Base-by-base conservation (phyloP, 2,113 vertebrate species). In the Nibea coibor region DNA sequence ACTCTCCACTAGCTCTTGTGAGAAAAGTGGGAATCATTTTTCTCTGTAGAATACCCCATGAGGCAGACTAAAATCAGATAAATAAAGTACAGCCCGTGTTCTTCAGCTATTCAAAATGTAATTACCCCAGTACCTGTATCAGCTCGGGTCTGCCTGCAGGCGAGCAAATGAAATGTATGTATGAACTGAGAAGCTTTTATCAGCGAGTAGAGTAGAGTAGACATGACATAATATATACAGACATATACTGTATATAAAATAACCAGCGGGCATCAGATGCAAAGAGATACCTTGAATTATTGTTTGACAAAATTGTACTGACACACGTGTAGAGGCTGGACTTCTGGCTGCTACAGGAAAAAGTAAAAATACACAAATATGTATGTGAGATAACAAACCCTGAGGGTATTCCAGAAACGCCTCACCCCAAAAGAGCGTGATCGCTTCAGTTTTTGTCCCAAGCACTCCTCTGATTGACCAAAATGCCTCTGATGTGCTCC, bases 71-170 rank as follows among this genome's bases (percentile, higher is more conserved):
- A 47, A 61, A 87, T 87, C 72, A 77, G 58, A 86, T 82, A 66
- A 86, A 83, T 82, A 69, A 84, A 80, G 69, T 31, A 71, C 31
- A 9, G 54, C 19, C 72, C 47, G 4, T 83, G 73, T 84, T 84
- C 69, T 65, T 53, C 66, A 53, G 83, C 74, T 65, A 69, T 69
- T 90, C 83, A 68, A 54, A 80, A 79, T 70, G 67, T 85, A 83
- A 86, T 79, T 75, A 86, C 57, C 51, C 45, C 45, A 42, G 11
- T 8, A 42, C 51, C 35, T 69, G 62, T 80, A 56, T 80, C 59
- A 65, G 82, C 63, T 76, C 65, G 45, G 85, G 80, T 83, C 79
- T 78, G 82, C 82, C 87, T 85, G 77, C 68, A 71, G 79, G 75
- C 66, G 2, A 64, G 79, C 43, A 71, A 77, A 84, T 70, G 17